Evolutionary conservation across 2,797 vertebrate species (phyloP).

Genomic region (Tadarida brasiliensis): DNA sequence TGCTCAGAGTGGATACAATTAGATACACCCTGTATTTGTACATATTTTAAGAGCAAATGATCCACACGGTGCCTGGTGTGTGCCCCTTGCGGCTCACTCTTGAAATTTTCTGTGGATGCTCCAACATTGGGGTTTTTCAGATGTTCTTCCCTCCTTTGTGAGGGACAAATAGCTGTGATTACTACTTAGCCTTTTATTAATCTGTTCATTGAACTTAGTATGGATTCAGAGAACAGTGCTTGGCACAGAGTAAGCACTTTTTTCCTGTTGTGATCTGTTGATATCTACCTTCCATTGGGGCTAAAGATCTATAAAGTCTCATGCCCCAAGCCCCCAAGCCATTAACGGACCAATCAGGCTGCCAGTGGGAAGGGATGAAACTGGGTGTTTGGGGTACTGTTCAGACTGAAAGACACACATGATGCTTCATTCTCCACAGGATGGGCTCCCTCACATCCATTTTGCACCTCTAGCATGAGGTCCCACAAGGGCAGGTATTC

Average conservation of each 20-base stretch:
- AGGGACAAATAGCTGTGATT: not conserved
- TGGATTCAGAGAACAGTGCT: not conserved
- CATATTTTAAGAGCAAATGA: not conserved
- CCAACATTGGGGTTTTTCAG: not conserved
- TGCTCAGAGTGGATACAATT: not conserved
- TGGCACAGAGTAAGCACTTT: not conserved
- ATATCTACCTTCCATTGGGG: not conserved
- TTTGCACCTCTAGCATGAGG: not conserved
- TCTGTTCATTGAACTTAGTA: not conserved
- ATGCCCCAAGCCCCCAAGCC: not conserved
- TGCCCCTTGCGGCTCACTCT: not conserved
- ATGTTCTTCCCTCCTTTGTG: not conserved
- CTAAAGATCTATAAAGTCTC: not conserved
- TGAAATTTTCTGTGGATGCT: not conserved
- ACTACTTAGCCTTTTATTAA: not conserved
- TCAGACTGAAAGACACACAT: too few relatives aligned
- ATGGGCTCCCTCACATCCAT: not conserved
- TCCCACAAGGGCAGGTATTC: accelerated
- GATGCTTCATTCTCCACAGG: not conserved
- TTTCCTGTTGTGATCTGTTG: not conserved
- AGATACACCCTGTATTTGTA: not conserved
- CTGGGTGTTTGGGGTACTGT: not conserved
- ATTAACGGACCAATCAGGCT: not conserved
- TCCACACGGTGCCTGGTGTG: not conserved
- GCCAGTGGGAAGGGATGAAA: not conserved